These are phyloP conservation scores for Corapipo altera DNA, from an alignment of 2,113 vertebrate species.

Conservation along the genomic window DNA sequence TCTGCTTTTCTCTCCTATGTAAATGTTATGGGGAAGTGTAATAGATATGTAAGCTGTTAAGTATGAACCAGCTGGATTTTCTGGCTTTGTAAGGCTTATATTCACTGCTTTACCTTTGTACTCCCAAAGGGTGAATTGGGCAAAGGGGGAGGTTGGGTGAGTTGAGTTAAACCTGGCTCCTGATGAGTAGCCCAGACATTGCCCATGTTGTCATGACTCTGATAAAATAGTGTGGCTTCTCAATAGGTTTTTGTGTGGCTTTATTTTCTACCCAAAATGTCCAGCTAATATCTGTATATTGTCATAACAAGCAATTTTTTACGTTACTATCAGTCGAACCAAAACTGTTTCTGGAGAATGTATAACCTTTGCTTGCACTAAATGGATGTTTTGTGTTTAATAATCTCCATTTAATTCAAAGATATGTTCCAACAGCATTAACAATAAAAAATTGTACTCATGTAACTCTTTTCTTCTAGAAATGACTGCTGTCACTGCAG, in stretches of 20 bases:
- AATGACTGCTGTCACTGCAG: slow-evolving; percentile 90
- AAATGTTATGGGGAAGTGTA: slow-evolving; percentile 7
- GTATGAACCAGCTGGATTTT: slow-evolving; percentile 11
- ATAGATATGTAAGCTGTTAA: neutral
- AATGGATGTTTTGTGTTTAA: neutral
- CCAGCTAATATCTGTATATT: neutral
- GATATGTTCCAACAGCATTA: neutral
- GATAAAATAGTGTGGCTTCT: neutral
- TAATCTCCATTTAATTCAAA: neutral
- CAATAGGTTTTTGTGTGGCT: neutral
- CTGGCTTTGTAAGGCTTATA: neutral
- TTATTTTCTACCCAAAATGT: neutral
- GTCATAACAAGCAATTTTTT: neutral
- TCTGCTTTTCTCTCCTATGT: slow-evolving; percentile 37
- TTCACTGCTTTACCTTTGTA: neutral
- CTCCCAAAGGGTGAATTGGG: neutral
- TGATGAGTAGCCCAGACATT: neutral
- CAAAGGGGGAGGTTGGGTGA: neutral
- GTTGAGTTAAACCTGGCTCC: neutral
- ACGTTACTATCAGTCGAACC: neutral
- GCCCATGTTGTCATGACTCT: neutral
- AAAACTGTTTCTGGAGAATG: neutral
- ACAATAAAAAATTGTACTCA: neutral
- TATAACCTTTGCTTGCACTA: neutral
- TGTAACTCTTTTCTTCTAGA: slow-evolving; percentile 53